Evolutionary conservation across 2,797 vertebrate genomes (phyloP), one percentile per base, ranked within the genome.

Genomic region (Gallinago solitaria): DNA sequence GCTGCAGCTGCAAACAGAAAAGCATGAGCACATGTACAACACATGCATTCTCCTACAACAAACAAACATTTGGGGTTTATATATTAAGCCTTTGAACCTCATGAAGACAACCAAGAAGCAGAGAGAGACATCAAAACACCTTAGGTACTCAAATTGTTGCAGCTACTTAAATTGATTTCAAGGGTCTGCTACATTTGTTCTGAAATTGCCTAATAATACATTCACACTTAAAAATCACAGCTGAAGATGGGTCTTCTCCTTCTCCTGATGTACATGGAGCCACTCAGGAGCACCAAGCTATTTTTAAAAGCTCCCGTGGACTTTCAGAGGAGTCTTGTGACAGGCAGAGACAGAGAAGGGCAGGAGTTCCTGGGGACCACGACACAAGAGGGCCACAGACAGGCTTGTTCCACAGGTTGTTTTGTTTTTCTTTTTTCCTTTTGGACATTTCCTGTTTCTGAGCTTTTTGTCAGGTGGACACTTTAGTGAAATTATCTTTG

Each of bases 1-100:
- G 45, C 53, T 94, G 83, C 87, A 96, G 93, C 80, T 97, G 94
- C 48, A 91, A 54, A 50, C 41, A 70, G 61, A 50, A 95, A 94
- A 94, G 76, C 54, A 47, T 9, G 25, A 86, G 39, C 5, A 1
- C 64, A 50, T 45, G 64, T 51, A 83, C 33, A 89, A 89, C 75
- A 68, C 35, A 27, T 35, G 51, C 3, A 0, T 53, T 80, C 60
- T 89, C 45, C 69, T 85, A 78, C 79, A 92, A 91, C 69, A 97
- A 93, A 87, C 78, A 92, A 78, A 95, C 83, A 86, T 45, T 91
- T 47, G 61, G 64, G 50, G 1, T 60, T 81, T 67, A 9, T 14
- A 53, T 90, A 87, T 85, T 71, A 86, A 85, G 41, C 14, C 57
- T 88, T 83, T 65, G 45, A 77, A 77, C 39, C 32, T 85, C 1